Conservation (phyloP, 2,797 vertebrate species). For the Rallus crepitans region DNA sequence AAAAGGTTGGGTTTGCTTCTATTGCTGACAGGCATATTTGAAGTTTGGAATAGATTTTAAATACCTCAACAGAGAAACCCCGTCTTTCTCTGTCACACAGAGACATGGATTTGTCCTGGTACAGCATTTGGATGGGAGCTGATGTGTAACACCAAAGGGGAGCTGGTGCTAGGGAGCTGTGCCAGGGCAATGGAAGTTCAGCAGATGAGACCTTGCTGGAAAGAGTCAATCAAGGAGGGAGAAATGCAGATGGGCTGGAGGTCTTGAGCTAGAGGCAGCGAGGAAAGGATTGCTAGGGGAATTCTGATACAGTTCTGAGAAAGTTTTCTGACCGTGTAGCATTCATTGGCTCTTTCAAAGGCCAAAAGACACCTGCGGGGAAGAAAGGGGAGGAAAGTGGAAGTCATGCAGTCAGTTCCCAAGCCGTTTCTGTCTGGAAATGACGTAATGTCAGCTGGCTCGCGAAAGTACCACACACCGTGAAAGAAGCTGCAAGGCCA, state of each 20-base stretch:
- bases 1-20: background rate
- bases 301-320: background rate
- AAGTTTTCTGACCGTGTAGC: background rate
- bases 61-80: background rate
- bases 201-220: background rate
- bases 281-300: background rate
- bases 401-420: background rate
- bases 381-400: background rate
- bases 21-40: background rate
- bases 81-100: background rate
- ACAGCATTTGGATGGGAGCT: background rate
- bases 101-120: background rate
- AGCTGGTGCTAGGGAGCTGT: background rate
- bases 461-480: background rate
- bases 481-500: background rate
- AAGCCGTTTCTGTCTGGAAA: background rate
- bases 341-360: background rate
- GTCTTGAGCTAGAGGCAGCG: background rate
- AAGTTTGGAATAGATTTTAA: background rate
- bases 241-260: background rate
- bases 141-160: background rate
- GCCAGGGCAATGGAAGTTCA: background rate
- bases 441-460: background rate
- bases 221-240: background rate
- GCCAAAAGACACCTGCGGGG: background rate